Percentiles rank a stretch among this genome's conserved stretches.
phyloP scores from a whole-genome alignment of 1,140 invertebrate genomes.

The Cataglyphis hispanica region DNA sequence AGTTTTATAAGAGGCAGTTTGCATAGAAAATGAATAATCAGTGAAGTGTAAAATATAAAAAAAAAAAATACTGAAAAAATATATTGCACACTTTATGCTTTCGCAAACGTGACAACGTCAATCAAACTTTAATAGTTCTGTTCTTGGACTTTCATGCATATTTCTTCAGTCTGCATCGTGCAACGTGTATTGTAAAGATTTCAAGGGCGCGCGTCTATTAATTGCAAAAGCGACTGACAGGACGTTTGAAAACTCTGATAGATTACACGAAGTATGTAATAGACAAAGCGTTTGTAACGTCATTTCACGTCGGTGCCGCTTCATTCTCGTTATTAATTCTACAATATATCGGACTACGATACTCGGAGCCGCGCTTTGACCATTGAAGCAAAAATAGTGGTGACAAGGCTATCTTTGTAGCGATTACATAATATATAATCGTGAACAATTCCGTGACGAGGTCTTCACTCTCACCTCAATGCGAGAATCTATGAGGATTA shows the following conservation, averaged over 20 bases:
- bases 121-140: conserved; percentile 20
- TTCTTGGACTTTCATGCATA: not conserved
- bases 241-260: conserved; percentile 6
- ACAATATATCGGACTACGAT: conserved; percentile 1
- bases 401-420: conserved; percentile 53
- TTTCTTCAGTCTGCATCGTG: conserved; percentile 17
- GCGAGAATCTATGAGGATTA: conserved; percentile 20
- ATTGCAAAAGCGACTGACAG: not conserved
- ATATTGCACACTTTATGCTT: not conserved
- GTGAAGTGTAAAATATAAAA: not conserved
- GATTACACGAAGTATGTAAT: conserved; percentile 12
- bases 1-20: not conserved
- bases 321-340: conserved; percentile 22
- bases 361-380: conserved; percentile 13
- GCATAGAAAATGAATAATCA: not conserved
- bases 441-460: conserved; percentile 51
- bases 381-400: conserved; percentile 49
- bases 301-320: not conserved
- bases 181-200: conserved; percentile 2
- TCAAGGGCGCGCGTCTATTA: conserved; percentile 42
- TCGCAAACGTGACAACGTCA: not conserved
- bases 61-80: not conserved
- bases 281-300: conserved; percentile 25
- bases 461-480: conserved; percentile 61
- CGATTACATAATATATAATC: conserved; percentile 65